Evolutionary conservation across 2,797 vertebrate species (phyloP).

Genomic region (Urophycis tenuis): DNA sequence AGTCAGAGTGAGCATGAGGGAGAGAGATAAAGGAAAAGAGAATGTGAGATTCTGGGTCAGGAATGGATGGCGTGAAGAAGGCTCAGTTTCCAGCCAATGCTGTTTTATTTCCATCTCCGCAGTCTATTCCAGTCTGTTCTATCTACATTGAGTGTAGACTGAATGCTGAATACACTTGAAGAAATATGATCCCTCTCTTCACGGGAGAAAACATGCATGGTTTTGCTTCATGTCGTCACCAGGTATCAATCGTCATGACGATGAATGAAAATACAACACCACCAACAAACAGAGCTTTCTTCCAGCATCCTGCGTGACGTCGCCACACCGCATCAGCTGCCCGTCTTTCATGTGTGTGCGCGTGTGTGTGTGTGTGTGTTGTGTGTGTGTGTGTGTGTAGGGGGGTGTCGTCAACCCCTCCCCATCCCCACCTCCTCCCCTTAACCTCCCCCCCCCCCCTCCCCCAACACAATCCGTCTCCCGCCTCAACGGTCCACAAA

Average conservation of each 20-base stretch:
- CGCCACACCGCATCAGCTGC: background rate
- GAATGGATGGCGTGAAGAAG: background rate
- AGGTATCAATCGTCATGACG: background rate
- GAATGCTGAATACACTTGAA: background rate
- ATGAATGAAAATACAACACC: background rate
- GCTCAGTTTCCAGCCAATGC: constrained; percentile 4
- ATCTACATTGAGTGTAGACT: background rate
- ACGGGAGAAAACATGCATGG: background rate
- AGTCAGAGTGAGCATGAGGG: background rate
- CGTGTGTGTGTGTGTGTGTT: too few species aligned
- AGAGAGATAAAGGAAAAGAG: background rate
- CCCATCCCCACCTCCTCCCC: too few species aligned
- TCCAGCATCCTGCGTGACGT: background rate
- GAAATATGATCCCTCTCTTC: background rate
- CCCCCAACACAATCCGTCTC: too few species aligned
- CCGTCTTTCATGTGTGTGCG: background rate
- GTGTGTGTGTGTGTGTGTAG: too few species aligned
- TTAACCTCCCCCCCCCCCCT: too few species aligned
- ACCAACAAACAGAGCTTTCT: background rate
- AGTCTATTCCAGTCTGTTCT: too few species aligned
- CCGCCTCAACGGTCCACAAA: background rate
- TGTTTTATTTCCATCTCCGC: background rate
- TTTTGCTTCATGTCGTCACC: background rate
- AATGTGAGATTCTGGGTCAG: background rate
- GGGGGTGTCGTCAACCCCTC: too few species aligned